phyloP scores from a whole-genome alignment of 2,888 invertebrate species.

The Xylophagus ater region DNA sequence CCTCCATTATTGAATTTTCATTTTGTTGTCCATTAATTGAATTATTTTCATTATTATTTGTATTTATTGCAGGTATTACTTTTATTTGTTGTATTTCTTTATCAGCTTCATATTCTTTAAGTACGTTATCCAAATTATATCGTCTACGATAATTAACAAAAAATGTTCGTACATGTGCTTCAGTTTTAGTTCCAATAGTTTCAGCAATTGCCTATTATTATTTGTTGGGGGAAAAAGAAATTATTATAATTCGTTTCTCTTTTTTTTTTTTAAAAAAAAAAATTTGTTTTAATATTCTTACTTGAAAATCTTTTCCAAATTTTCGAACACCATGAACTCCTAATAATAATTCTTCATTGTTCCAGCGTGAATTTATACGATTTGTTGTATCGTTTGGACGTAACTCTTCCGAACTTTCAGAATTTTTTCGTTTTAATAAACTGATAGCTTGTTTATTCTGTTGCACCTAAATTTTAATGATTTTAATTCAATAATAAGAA shows the following conservation, averaged over 20 bases:
- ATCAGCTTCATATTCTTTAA: constrained; percentile 77
- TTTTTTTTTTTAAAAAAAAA: not conserved
- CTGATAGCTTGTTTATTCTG: constrained; percentile 88
- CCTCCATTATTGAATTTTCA: constrained; percentile 27
- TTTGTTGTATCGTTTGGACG: constrained; percentile 51
- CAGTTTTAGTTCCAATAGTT: constrained; percentile 88
- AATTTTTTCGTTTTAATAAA: constrained; percentile 65
- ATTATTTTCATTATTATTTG: constrained; percentile 27
- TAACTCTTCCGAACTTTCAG: constrained; percentile 43
- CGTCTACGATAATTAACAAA: constrained; percentile 83
- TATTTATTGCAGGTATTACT: constrained; percentile 40
- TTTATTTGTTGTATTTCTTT: constrained; percentile 42
- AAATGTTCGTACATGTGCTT: constrained; percentile 83
- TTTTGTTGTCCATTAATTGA: constrained; percentile 20
- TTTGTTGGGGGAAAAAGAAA: constrained; percentile 34
- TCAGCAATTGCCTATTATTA: constrained; percentile 91
- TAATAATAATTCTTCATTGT: constrained; percentile 79
- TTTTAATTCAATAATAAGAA: constrained; percentile 1
- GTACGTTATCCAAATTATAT: constrained; percentile 74
- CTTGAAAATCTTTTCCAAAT: constrained; percentile 73
- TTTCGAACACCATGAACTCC: constrained; percentile 81
- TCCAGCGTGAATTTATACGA: constrained; percentile 81
- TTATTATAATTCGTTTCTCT: not conserved
- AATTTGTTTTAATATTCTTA: no score
- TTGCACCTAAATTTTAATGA: constrained; percentile 61